Conservation (phyloP, 1,140 invertebrate genomes). For the Heliconius hewitsoni region DNA sequence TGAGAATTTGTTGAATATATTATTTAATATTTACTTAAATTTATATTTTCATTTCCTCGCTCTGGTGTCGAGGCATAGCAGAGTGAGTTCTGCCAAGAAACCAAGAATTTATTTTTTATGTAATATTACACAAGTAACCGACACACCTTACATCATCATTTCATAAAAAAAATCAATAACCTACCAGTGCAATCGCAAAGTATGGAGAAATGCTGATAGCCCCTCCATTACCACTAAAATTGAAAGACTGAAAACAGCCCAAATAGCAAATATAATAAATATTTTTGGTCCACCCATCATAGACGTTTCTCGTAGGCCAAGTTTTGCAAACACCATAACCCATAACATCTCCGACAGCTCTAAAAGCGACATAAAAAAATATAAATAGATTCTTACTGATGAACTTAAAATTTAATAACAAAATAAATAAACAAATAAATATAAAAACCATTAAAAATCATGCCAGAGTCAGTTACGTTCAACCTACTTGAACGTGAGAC, state of each 20-base stretch:
- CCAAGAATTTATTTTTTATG: too few relatives aligned
- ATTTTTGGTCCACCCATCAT: constrained; percentile 83
- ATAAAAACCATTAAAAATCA: too few relatives aligned
- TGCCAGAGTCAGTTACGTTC: too few relatives aligned
- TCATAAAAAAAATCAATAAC: constrained; percentile 7
- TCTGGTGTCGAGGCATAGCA: too few relatives aligned
- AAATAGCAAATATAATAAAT: constrained; percentile 88
- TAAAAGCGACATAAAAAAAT: constrained; percentile 64
- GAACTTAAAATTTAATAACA: not conserved
- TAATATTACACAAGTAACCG: too few relatives aligned
- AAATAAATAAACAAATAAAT: not conserved
- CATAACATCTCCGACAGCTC: constrained; percentile 97
- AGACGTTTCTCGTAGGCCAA: constrained; percentile 69
- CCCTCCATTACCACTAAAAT: constrained; percentile 97
- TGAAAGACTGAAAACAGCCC: constrained; percentile 90
- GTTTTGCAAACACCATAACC: constrained; percentile 91
- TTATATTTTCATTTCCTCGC: too few relatives aligned
- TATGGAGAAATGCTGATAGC: constrained; percentile 95
- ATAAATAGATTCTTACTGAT: not conserved
- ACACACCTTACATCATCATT: not conserved
- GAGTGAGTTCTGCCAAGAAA: too few relatives aligned
- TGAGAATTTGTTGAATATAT: too few relatives aligned
- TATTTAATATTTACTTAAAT: too few relatives aligned
- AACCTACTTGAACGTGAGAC: too few relatives aligned
- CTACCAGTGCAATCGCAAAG: constrained; percentile 93